Conservation (phyloP, 2,797 vertebrate species). For the Thaleichthys pacificus region DNA sequence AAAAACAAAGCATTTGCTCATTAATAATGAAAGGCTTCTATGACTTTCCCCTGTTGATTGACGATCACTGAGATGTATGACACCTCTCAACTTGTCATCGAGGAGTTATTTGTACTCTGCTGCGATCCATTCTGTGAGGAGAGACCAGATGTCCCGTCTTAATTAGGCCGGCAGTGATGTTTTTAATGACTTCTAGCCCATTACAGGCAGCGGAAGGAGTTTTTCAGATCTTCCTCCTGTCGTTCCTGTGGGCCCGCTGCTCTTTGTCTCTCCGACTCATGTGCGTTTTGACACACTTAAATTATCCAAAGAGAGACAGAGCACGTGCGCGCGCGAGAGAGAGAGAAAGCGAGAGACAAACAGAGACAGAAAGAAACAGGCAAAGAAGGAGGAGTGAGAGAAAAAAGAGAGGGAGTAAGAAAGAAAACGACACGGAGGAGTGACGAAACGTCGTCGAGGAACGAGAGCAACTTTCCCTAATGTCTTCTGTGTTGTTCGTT, state of each 20-base stretch:
- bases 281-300: conserved; percentile 64
- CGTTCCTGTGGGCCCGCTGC: conserved; percentile 56
- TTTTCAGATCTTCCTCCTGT: conserved; percentile 72
- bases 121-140: conserved; percentile 76
- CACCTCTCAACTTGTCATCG: conserved; percentile 80
- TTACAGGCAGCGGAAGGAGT: conserved; percentile 68
- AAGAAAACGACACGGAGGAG: background rate
- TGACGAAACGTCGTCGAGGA: conserved; percentile 43
- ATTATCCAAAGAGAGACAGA: conserved; percentile 54
- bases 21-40: conserved; percentile 76
- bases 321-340: conserved; percentile 24
- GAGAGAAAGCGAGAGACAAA: conserved; percentile 16
- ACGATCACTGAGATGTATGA: conserved; percentile 82
- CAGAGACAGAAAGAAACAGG: background rate
- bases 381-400: conserved; percentile 10
- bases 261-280: conserved; percentile 14
- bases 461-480: conserved; percentile 55
- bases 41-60: conserved; percentile 77
- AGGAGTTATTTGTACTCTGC: conserved; percentile 80
- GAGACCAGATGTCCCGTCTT: conserved; percentile 83
- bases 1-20: conserved; percentile 75
- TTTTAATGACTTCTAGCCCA: conserved; percentile 83
- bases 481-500: conserved; percentile 58
- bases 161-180: conserved; percentile 82
- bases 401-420: conserved; percentile 19